Percentiles rank a stretch among this genome's conserved stretches.
These are phyloP conservation scores for Ecliptopera silaceata DNA, from an alignment of 2,888 invertebrate species.

Conservation along the genomic window DNA sequence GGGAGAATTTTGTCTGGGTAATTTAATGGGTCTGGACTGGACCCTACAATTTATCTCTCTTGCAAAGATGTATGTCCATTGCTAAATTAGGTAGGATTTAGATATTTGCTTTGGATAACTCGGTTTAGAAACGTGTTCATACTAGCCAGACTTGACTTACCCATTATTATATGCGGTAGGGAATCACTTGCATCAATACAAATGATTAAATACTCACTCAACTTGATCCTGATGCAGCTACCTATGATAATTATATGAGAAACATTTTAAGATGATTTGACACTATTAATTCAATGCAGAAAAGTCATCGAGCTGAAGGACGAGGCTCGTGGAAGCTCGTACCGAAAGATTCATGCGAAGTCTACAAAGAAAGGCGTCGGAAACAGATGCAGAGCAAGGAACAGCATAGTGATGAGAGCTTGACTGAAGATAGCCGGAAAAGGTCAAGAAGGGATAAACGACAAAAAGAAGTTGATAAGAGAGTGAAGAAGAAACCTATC, in stretches of 20 bases:
- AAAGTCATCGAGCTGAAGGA: constrained; percentile 38
- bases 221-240: too few species aligned
- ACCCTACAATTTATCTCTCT: too few species aligned
- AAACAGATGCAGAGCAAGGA: constrained; percentile 29
- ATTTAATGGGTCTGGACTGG: too few species aligned
- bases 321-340: constrained; percentile 54
- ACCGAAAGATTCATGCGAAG: constrained; percentile 65
- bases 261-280: background rate
- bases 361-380: constrained; percentile 53
- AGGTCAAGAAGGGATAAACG: background rate
- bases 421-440: constrained; percentile 1
- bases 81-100: too few species aligned
- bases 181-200: too few species aligned
- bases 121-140: too few species aligned
- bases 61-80: too few species aligned
- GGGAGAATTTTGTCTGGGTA: too few species aligned
- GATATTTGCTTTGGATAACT: too few species aligned
- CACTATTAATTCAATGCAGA: constrained; percentile 37
- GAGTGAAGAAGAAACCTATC: constrained; percentile 12
- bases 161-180: too few species aligned
- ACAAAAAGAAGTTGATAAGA: background rate
- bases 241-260: background rate
- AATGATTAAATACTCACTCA: too few species aligned
- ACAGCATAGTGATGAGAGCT: constrained; percentile 2
- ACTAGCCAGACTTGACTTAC: too few species aligned